Evolutionary conservation across 2,113 vertebrate species (phyloP).

Genomic region (Cariama cristata): DNA sequence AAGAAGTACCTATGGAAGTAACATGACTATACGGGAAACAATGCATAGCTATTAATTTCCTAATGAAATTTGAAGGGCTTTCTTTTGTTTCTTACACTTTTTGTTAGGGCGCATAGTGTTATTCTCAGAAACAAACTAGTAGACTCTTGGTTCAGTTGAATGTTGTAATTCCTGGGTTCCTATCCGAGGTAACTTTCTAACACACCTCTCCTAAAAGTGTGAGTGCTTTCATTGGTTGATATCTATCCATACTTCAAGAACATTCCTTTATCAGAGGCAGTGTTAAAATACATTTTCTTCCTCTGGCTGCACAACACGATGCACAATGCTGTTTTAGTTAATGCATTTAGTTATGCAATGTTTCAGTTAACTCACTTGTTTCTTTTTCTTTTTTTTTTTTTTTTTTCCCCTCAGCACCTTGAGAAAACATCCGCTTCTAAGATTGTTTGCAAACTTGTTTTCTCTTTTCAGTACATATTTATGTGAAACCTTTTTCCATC

Average conservation of each 20-base stretch:
- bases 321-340: background rate
- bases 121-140: background rate
- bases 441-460: slow-evolving; percentile 31
- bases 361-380: background rate
- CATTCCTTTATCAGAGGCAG: background rate
- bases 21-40: background rate
- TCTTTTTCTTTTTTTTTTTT: background rate
- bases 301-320: background rate
- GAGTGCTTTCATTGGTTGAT: background rate
- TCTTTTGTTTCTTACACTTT: background rate
- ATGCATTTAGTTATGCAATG: background rate
- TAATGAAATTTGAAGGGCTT: background rate
- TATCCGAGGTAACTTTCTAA: background rate
- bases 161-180: background rate
- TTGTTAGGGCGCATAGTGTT: background rate
- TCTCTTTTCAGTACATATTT: slow-evolving; percentile 15
- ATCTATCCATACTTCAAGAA: background rate
- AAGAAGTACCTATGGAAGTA: background rate
- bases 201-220: background rate
- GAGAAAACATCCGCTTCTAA: slow-evolving; percentile 9
- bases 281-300: background rate
- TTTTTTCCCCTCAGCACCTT: background rate
- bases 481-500: slow-evolving; percentile 24
- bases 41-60: background rate
- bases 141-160: background rate